These are phyloP conservation scores for Eilema depressum DNA, from an alignment of 2,888 invertebrate species.

Conservation along the genomic window DNA sequence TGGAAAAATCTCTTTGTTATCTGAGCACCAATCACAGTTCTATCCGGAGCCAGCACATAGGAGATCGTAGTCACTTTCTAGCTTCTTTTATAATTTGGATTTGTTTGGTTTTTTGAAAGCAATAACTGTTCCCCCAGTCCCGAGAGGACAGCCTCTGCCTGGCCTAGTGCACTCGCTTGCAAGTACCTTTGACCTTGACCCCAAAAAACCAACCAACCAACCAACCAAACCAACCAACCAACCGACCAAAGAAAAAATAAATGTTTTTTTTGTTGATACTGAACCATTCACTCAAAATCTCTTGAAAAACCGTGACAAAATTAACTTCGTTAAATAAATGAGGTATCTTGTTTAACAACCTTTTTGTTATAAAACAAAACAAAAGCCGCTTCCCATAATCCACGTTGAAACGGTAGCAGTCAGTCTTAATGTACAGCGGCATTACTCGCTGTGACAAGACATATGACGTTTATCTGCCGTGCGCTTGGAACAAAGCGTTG, in stretches of 20 bases:
- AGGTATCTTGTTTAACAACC: neutral
- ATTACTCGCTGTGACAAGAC: conserved; percentile 56
- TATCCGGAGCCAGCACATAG: too few relatives aligned
- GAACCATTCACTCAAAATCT: neutral
- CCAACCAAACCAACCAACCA: too few relatives aligned
- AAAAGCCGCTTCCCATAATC: neutral
- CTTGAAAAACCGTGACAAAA: neutral
- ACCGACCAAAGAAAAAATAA: too few relatives aligned
- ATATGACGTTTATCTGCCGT: conserved; percentile 43
- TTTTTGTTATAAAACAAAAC: neutral
- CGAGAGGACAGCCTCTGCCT: too few relatives aligned
- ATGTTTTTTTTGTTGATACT: neutral
- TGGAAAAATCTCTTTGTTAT: neutral
- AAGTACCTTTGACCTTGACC: too few relatives aligned
- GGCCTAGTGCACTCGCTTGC: too few relatives aligned
- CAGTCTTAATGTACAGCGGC: conserved; percentile 29
- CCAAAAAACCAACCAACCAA: too few relatives aligned
- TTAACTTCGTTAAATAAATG: neutral
- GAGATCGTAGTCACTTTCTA: too few relatives aligned
- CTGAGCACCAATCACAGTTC: neutral
- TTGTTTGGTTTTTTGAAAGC: too few relatives aligned
- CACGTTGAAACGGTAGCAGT: conserved; percentile 22
- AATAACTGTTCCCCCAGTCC: too few relatives aligned
- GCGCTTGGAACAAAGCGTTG: conserved; percentile 19
- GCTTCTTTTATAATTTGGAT: too few relatives aligned